Evolutionary conservation across 2,113 vertebrate species (phyloP).

Genomic region (Delphinus delphis): DNA sequence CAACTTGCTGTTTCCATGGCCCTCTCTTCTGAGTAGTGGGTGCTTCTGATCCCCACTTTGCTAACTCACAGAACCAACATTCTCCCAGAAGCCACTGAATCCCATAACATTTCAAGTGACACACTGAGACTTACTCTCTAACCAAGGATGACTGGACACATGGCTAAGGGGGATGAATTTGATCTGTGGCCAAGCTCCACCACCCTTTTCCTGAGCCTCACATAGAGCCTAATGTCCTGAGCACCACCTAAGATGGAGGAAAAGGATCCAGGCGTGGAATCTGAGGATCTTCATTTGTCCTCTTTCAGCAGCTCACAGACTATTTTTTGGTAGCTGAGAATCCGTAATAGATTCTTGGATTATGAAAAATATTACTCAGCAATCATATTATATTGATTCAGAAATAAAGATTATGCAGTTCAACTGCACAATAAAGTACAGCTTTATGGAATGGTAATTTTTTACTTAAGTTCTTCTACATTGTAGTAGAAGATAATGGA

Average conservation of each 20-base stretch:
- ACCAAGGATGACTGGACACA: too few relatives aligned
- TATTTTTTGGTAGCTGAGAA: not conserved
- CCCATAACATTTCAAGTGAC: not conserved
- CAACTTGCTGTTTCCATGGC: not conserved
- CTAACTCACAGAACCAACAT: not conserved
- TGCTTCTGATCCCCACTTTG: not conserved
- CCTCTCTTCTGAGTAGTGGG: not conserved
- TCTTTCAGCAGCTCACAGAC: not conserved
- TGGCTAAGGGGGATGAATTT: not conserved
- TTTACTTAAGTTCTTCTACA: slow-evolving; percentile 63
- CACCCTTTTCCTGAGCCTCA: not conserved
- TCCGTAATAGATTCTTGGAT: slow-evolving; percentile 55
- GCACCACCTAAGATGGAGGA: not conserved
- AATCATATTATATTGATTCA: slow-evolving; percentile 72
- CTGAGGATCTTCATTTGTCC: not conserved
- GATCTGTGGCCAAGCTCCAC: not conserved
- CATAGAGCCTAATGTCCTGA: rapidly evolving
- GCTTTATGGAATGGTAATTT: slow-evolving; percentile 73
- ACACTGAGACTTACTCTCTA: not conserved
- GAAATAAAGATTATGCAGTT: slow-evolving; percentile 70
- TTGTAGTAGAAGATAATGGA: slow-evolving; percentile 74
- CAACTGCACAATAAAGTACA: slow-evolving; percentile 53
- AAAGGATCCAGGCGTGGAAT: not conserved
- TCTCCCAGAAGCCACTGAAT: not conserved
- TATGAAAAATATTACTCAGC: slow-evolving; percentile 72